Percentiles rank a stretch among this genome's conserved stretches.
These are phyloP conservation scores for Pangasius larnaudii DNA, from an alignment of 2,797 vertebrate species.

Conservation along the genomic window DNA sequence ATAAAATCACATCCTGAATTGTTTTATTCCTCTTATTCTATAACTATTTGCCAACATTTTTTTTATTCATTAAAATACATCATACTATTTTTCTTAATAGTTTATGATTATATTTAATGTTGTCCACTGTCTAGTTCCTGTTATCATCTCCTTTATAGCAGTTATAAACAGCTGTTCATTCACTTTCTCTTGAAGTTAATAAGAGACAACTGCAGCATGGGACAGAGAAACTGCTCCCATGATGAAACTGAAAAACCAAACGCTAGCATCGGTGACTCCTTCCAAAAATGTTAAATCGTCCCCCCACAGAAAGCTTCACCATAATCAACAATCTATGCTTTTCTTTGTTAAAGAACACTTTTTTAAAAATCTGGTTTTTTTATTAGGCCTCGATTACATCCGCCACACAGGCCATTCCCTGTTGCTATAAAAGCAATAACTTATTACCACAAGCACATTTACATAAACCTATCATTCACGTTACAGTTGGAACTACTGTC, in stretches of 20 bases:
- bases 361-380: neutral
- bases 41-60: neutral
- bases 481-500: neutral
- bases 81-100: neutral
- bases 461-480: neutral
- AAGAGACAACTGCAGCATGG: neutral
- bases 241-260: neutral
- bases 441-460: neutral
- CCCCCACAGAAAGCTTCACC: neutral
- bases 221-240: neutral
- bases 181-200: neutral
- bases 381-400: neutral
- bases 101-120: neutral
- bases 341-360: neutral
- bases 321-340: neutral
- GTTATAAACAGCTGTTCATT: neutral
- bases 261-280: neutral
- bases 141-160: neutral
- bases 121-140: neutral
- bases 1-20: neutral
- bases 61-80: neutral
- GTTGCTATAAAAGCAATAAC: no score
- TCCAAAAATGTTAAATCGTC: neutral
- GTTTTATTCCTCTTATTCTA: neutral
- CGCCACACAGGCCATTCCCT: neutral